These are phyloP conservation scores for Noturus placidus DNA, from an alignment of 2,113 vertebrate genomes.

Conservation along the genomic window DNA sequence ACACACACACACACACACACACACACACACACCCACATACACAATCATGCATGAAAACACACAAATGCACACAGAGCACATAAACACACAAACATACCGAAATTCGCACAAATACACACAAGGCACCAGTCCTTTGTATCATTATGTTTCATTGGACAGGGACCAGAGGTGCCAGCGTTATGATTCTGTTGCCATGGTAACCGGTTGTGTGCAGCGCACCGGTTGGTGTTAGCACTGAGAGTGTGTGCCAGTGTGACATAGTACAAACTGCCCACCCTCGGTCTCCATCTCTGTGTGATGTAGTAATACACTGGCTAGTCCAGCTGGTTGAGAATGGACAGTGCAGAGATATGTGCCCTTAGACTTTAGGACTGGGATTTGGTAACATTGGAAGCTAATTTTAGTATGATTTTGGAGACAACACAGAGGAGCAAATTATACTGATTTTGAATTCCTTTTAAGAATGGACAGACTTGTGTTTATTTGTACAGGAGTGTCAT, in stretches of 20 bases:
- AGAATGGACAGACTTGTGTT: too few relatives aligned
- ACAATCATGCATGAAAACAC: neutral
- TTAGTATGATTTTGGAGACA: too few relatives aligned
- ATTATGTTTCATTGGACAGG: conserved; percentile 10
- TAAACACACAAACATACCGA: neutral
- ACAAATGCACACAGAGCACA: neutral
- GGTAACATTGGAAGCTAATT: too few relatives aligned
- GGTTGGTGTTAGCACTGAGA: conserved; percentile 40
- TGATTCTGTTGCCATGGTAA: conserved; percentile 52
- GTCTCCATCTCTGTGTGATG: neutral
- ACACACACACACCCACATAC: neutral
- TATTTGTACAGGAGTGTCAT: too few relatives aligned
- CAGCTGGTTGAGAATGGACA: neutral
- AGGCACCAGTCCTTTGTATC: conserved; percentile 13
- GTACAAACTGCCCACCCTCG: conserved; percentile 1
- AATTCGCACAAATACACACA: neutral
- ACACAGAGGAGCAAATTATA: too few relatives aligned
- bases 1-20: neutral
- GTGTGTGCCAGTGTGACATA: conserved; percentile 32
- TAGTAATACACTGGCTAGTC: neutral
- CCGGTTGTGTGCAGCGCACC: conserved; percentile 30
- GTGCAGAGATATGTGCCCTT: neutral
- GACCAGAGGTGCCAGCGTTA: conserved; percentile 47
- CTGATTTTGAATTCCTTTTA: too few relatives aligned
- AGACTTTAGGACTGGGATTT: too few relatives aligned